Base-by-base conservation (phyloP, 2,797 vertebrate genomes). In the Hyperoplus lanceolatus region DNA sequence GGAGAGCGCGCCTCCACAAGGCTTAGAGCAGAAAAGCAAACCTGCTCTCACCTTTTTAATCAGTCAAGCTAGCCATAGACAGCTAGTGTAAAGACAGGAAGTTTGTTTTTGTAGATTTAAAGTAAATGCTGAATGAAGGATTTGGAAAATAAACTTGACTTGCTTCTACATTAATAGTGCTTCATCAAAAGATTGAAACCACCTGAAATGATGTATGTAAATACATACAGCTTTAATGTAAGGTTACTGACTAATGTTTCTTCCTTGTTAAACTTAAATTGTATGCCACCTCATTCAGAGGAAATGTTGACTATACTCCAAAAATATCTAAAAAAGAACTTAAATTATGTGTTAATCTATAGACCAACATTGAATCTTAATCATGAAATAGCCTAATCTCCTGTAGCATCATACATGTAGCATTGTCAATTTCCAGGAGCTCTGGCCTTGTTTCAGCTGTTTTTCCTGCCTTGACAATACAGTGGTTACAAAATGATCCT, bases 1-100 rank as follows among this genome's bases (percentile, higher is more conserved):
- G 62, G 10, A 67, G 8, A 83, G 41, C 38, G 85, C 80, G 88
- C 90, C 91, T 15, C 85, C n/a, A 4, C 2, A 10, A 63, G 92
- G 84, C 67, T 50, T 5, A 57, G 0, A 8, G 70, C 8, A 55
- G 83, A 89, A 83, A 70, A 21, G 36, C 84, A 85, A 18, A 11
- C 36, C 14, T 12, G 38, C 49, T 50, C 67, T 79, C 18, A 36
- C 16, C 45, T 64, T 61, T 42, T 12, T 73, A 4, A 36, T 36
- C 38, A 0, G 59, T 83, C 43, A 83, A 84, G 82, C 6, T 78
- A 18, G 7, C 3, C 7, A 21, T 1, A 51, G 43, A 42, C 1
- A 6, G 6, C n/a, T 1, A 36, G 16, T 18, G 51, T 21, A 8
- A 29, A 29, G 8, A 73, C 73, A 62, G 89, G 80, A 88, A 84